phyloP scores from a whole-genome alignment of 2,797 vertebrate species.

The Peromyscus nudipes region DNA sequence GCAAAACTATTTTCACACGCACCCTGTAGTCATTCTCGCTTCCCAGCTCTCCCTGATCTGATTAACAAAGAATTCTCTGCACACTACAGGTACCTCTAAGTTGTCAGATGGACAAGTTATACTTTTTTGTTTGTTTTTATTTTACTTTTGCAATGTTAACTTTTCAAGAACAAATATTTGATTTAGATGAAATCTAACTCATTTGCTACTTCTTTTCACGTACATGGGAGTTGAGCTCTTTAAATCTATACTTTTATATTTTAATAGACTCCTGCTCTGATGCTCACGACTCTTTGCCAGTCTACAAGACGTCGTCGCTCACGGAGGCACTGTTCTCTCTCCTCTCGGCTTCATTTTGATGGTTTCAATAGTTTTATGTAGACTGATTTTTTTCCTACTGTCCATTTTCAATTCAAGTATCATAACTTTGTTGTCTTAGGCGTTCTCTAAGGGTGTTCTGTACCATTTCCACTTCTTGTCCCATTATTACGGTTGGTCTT shows the following conservation, averaged over 20 bases:
- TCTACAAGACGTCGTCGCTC: background rate
- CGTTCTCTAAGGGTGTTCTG: background rate
- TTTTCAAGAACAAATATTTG: background rate
- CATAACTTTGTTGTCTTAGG: background rate
- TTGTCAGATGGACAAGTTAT: background rate
- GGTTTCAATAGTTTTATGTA: slow-evolving; percentile 20
- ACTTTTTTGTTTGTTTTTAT: background rate
- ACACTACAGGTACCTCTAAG: slow-evolving; percentile 18
- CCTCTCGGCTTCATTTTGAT: slow-evolving; percentile 17
- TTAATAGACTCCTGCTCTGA: background rate
- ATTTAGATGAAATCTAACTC: slow-evolving; percentile 53
- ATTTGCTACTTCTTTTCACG: slow-evolving; percentile 1
- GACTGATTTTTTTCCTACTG: background rate
- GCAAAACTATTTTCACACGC: background rate
- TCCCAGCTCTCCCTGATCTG: background rate
- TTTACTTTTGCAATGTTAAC: slow-evolving; percentile 50
- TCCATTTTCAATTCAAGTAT: slow-evolving; percentile 25
- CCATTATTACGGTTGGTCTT: background rate
- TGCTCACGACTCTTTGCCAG: background rate
- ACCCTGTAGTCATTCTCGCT: background rate
- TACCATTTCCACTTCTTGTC: background rate
- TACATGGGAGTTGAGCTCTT: background rate
- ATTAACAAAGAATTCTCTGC: background rate
- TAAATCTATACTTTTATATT: background rate
- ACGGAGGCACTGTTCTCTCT: background rate